Base-by-base conservation (phyloP, 2,797 vertebrate genomes). In the Fundulus diaphanus region DNA sequence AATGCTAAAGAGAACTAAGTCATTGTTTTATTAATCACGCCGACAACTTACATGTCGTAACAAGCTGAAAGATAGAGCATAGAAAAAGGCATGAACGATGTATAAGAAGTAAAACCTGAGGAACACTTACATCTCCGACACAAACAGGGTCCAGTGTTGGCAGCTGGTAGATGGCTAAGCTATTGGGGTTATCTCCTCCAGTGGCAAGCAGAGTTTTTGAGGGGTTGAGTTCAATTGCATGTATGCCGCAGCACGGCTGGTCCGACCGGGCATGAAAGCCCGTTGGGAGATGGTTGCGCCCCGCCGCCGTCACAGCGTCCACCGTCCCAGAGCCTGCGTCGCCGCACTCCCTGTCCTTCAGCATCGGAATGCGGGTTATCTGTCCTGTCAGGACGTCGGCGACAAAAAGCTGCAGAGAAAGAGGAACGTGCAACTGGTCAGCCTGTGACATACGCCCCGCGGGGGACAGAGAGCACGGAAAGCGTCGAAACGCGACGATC, bases 111-210 rank as follows among this genome's bases (percentile, higher is more conserved):
- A 12, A 46, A 15, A 48, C 13, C 9, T 9, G n/a, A 40, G 72
- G 54, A 74, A 4, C 18, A 97, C 98, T 97, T 95, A 99, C 98
- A 92, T 99, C 98, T 88, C 98, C 98, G 73, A 99, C 98, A 72
- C 98, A 99, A 77, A 99, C 96, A 7, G 98, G 98, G 92, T 99
- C 97, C 0, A 99, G 93, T 0, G 98, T 99, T 81, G 98, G 98
- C 77, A 99, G 96, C 69, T 96, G 96, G 90, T 99, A 99, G 89
- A 99, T 93, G 24, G 98, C 98, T 78, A 99, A 94, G 89, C 98
- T 99, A 93, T 99, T 99, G 48, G 98, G 98, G 92, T 99, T 99
- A 92, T 99, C 98, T 86, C 98, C 98, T 89, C 98, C 98, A 0
- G 98, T 99, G 67, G 98, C 98, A 68, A 99, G 92, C 68, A 99